Conservation (phyloP, 2,888 invertebrate species). For the Microplitis manilae region DNA sequence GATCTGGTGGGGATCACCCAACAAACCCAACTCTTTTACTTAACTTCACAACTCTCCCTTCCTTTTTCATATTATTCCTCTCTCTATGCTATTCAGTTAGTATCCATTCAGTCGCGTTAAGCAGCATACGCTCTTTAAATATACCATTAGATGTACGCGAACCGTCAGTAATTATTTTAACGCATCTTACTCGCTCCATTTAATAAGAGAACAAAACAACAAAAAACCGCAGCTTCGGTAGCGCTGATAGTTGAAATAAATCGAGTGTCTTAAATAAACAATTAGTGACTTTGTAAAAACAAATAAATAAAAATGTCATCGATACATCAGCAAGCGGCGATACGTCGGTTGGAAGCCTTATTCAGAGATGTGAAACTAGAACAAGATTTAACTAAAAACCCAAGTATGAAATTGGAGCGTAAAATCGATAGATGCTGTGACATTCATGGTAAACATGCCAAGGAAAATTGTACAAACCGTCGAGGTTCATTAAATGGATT, state of each 20-base stretch:
- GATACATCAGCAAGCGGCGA: conserved; percentile 77
- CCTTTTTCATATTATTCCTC: conserved; percentile 8
- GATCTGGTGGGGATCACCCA: conserved; percentile 33
- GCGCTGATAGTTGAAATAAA: background rate
- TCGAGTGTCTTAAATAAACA: conserved; percentile 23
- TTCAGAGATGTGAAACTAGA: conserved; percentile 80
- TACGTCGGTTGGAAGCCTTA: conserved; percentile 82
- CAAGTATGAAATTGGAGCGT: conserved; percentile 73
- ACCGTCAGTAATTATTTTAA: background rate
- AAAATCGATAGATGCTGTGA: conserved; percentile 80
- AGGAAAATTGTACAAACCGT: conserved; percentile 73
- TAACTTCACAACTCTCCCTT: conserved; percentile 48
- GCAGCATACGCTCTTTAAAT: conserved; percentile 56
- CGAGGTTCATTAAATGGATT: conserved; percentile 76
- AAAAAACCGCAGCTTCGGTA: no score
- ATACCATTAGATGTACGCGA: conserved; percentile 26
- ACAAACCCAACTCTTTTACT: conserved; percentile 55
- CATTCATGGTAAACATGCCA: conserved; percentile 77
- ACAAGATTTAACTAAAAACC: conserved; percentile 55
- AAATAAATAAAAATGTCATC: conserved; percentile 53
- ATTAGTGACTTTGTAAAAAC: background rate
- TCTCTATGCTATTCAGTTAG: conserved; percentile 46
- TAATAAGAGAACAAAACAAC: no score
- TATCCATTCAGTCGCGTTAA: conserved; percentile 67
- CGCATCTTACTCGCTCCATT: background rate